Conservation (phyloP, 1,140 invertebrate genomes). For the Microplitis mediator region DNA sequence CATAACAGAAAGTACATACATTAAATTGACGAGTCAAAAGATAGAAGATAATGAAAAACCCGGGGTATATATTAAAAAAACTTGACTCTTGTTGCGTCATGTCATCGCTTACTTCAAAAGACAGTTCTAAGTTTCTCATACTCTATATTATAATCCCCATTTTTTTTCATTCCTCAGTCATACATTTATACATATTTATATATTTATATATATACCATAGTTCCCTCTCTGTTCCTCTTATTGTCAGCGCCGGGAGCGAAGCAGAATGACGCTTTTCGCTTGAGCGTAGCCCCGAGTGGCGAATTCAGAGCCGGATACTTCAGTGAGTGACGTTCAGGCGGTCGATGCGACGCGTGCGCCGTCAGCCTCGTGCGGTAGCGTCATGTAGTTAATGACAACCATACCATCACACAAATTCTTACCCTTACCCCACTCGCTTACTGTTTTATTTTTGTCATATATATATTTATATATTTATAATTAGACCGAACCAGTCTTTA, state of each 20-base stretch:
- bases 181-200: not conserved
- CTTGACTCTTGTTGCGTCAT: not conserved
- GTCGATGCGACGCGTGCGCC: constrained; percentile 37
- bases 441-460: not conserved
- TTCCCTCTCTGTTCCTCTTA: not conserved
- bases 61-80: too few species aligned
- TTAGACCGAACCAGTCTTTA: too few species aligned
- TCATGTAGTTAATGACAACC: constrained; percentile 10
- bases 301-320: constrained; percentile 5
- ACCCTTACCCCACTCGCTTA: not conserved
- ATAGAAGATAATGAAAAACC: not conserved
- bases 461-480: too few species aligned
- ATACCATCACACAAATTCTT: too few species aligned
- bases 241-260: not conserved
- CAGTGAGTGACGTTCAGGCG: not conserved
- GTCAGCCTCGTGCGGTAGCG: constrained; percentile 2
- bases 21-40: too few species aligned
- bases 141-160: not conserved
- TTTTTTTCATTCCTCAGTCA: not conserved
- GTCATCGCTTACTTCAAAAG: not conserved
- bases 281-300: not conserved
- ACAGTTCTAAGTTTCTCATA: not conserved
- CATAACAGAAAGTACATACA: too few species aligned
- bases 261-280: not conserved
- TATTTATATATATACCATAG: not conserved